Conservation (phyloP, 2,797 vertebrate species). For the Gadopsis bispinosus region DNA sequence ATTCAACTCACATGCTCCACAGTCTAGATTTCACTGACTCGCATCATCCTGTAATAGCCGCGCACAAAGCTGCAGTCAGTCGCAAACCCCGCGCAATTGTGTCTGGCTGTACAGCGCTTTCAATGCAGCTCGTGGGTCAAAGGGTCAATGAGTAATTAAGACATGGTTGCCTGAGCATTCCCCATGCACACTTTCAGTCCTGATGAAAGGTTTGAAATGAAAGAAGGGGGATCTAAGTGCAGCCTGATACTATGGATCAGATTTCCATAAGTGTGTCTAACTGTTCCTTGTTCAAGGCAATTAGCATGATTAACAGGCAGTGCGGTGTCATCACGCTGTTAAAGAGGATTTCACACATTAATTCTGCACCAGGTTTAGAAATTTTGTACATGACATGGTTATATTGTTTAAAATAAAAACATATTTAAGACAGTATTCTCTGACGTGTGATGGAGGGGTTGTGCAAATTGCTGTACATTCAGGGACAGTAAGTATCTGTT, state of each 20-base stretch:
- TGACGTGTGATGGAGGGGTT: background rate
- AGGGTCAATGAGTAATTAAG: slow-evolving; percentile 88
- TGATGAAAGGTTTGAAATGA: slow-evolving; percentile 78
- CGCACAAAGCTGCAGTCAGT: slow-evolving; percentile 82
- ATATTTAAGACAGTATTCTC: background rate
- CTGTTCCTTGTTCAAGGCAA: slow-evolving; percentile 83
- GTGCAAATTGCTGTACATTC: slow-evolving; percentile 7
- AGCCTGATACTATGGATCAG: slow-evolving; percentile 78
- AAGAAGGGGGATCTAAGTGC: slow-evolving; percentile 75
- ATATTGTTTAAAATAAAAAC: slow-evolving; percentile 13
- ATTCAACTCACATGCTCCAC: slow-evolving; percentile 77
- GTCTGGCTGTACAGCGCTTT: slow-evolving; percentile 72
- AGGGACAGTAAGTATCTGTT: background rate
- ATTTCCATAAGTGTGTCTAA: slow-evolving; percentile 83
- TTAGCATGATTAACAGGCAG: slow-evolving; percentile 83
- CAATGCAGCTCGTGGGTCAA: slow-evolving; percentile 80
- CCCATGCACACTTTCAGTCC: slow-evolving; percentile 82
- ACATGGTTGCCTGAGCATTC: slow-evolving; percentile 87
- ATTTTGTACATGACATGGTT: slow-evolving; percentile 20
- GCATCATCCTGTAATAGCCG: slow-evolving; percentile 80
- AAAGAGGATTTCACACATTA: slow-evolving; percentile 55
- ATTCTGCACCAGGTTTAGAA: slow-evolving; percentile 56
- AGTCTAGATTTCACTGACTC: slow-evolving; percentile 86
- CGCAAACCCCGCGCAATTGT: slow-evolving; percentile 68
- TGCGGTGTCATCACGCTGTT: slow-evolving; percentile 59